Evolutionary conservation across 2,797 vertebrate species (phyloP).

Genomic region (Mormyrops attenuatus): DNA sequence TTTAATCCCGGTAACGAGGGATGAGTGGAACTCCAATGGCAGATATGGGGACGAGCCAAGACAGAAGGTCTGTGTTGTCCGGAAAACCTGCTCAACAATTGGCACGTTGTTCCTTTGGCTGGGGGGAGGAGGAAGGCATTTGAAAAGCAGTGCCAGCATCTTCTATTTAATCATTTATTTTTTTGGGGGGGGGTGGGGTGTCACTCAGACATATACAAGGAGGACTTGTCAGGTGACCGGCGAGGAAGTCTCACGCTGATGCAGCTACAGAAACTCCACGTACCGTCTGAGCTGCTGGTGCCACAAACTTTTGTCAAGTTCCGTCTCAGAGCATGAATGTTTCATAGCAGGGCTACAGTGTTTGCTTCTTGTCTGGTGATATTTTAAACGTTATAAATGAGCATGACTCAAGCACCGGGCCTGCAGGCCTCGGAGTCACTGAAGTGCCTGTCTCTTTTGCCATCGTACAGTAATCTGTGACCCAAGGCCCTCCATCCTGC

Average conservation of each 20-base stretch:
- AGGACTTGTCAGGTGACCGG: neutral
- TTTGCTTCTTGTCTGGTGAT: conserved; percentile 6
- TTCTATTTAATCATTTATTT: neutral
- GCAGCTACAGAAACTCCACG: neutral
- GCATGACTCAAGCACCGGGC: neutral
- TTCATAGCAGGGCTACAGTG: neutral
- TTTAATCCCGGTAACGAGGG: conserved; percentile 16
- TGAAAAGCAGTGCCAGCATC: neutral
- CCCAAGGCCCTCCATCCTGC: neutral
- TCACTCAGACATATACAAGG: neutral
- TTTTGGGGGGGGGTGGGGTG: neutral
- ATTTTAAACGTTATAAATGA: conserved; percentile 14
- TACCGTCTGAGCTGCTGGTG: neutral
- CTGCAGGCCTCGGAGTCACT: neutral
- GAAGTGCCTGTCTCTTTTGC: neutral
- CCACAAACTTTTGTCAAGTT: neutral
- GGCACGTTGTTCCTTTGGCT: neutral
- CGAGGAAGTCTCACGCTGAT: neutral
- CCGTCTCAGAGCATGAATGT: conserved; percentile 3
- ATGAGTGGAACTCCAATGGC: neutral
- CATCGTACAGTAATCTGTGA: neutral
- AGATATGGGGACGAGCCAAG: neutral
- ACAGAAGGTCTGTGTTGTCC: neutral
- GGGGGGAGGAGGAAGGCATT: neutral
- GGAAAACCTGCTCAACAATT: conserved; percentile 14